Conservation (phyloP, 2,888 invertebrate species). For the Eupithecia subumbrata region DNA sequence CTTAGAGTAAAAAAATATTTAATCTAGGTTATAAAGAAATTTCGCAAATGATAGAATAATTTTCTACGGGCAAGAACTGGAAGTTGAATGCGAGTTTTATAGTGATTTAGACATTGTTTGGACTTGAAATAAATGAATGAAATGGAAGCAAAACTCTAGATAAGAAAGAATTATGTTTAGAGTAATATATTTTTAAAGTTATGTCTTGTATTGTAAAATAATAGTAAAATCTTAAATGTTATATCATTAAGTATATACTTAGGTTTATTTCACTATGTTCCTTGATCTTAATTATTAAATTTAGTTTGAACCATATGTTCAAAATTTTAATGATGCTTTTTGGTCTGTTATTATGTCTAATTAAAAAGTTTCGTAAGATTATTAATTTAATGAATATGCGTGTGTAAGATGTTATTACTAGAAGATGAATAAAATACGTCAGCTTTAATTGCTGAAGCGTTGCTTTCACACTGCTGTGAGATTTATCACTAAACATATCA, state of each 20-base stretch:
- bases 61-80: conserved; percentile 33
- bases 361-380: not conserved
- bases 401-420: conserved; percentile 51
- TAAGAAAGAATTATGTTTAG: not conserved
- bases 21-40: conserved; percentile 18
- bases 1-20: conserved; percentile 30
- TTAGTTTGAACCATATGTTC: conserved; percentile 35
- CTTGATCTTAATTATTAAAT: conserved; percentile 51
- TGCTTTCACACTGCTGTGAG: conserved; percentile 67
- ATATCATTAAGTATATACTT: conserved; percentile 33
- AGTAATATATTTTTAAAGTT: conserved; percentile 23
- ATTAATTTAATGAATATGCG: conserved; percentile 53
- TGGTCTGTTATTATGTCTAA: conserved; percentile 50
- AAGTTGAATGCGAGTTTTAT: conserved; percentile 20
- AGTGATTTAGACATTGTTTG: conserved; percentile 26
- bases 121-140: conserved; percentile 13
- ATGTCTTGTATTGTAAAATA: conserved; percentile 32
- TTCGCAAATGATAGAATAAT: conserved; percentile 32
- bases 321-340: conserved; percentile 13
- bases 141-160: not conserved
- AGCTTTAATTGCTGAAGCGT: conserved; percentile 77
- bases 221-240: conserved; percentile 47
- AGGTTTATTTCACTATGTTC: conserved; percentile 65
- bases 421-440: conserved; percentile 51
- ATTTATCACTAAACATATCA: conserved; percentile 78